Evolutionary conservation across 30 jellyfish, hydroid and myxozoan species (phyloP).

Genomic region (Aurelia sp.): DNA sequence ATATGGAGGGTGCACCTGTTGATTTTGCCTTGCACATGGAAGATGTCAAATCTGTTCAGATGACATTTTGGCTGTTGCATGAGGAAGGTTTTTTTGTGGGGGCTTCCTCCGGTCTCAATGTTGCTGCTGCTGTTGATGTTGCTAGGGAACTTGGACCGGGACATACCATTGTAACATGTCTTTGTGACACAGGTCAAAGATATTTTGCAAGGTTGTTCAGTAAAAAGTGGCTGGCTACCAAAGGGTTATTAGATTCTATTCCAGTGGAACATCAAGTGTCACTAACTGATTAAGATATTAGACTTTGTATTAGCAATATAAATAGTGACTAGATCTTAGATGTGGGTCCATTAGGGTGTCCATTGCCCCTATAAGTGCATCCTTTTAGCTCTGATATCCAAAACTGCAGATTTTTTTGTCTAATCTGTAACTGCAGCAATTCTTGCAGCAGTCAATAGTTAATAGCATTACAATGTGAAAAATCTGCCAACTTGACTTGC

Average conservation of each 20-base stretch:
- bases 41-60: constrained; percentile 77
- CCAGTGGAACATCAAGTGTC: constrained; percentile 73
- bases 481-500: no score
- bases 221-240: constrained; percentile 73
- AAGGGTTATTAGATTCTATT: constrained; percentile 73
- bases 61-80: constrained; percentile 91
- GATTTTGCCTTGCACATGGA: constrained; percentile 91
- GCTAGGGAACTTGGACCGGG: constrained; percentile 98
- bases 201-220: constrained; percentile 83
- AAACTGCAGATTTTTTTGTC: no score
- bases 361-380: no score
- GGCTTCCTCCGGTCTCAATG: constrained; percentile 93
- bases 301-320: not conserved
- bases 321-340: not conserved
- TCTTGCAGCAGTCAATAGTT: no score
- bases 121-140: constrained; percentile 96
- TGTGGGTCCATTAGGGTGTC: not conserved
- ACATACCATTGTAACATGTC: constrained; percentile 91
- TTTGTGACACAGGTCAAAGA: constrained; percentile 95
- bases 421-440: no score
- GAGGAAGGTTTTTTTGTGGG: constrained; percentile 97
- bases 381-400: no score
- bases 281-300: constrained; percentile 34
- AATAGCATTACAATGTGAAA: no score
- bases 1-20: constrained; percentile 89